A percentile compares a stretch with the other conserved stretches of the same genome.
Conservation (phyloP, 2,113 vertebrate species). For the Camelus bactrianus region DNA sequence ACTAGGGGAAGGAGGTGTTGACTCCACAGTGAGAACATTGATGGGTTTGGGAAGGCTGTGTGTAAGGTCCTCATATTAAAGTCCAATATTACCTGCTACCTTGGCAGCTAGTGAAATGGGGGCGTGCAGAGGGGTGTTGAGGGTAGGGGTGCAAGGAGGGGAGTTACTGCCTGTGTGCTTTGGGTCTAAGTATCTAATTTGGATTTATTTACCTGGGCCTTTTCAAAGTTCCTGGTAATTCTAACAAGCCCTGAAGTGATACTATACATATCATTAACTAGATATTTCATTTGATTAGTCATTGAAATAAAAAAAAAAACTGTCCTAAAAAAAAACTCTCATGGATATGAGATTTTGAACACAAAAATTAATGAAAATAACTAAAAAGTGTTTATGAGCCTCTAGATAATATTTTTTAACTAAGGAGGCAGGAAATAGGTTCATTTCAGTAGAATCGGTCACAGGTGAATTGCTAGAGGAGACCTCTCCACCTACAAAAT, state of each 20-base stretch:
- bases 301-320: neutral
- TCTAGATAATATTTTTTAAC: neutral
- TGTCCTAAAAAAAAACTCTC: neutral
- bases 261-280: neutral
- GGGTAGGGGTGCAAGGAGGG: too few relatives aligned
- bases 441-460: neutral
- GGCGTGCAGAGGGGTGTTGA: too few relatives aligned
- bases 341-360: neutral
- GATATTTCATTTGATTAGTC: neutral
- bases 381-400: neutral
- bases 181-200: neutral
- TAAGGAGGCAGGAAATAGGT: neutral
- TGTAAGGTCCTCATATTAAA: neutral
- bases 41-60: neutral
- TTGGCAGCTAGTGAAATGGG: neutral
- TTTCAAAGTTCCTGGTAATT: neutral
- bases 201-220: neutral
- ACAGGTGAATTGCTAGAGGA: neutral
- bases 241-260: neutral
- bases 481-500: neutral
- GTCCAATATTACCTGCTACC: neutral
- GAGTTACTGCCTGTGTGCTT: neutral
- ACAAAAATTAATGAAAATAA: constrained; percentile 17
- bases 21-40: neutral
- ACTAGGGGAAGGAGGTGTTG: neutral